Evolutionary conservation across 2,888 invertebrate genomes (phyloP).

Genomic region (Schizotus pectinicornis): DNA sequence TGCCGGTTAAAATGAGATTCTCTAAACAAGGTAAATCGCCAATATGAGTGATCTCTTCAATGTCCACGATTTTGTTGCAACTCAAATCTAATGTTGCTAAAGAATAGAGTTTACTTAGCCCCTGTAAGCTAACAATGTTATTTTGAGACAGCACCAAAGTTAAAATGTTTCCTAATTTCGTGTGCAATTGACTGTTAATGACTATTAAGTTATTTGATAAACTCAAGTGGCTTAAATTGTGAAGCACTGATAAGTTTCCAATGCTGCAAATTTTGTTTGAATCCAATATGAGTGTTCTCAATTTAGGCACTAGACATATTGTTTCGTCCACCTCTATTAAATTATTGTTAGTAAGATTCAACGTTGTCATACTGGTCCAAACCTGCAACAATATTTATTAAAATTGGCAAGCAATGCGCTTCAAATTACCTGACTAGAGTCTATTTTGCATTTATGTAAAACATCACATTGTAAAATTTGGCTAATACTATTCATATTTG

Average conservation of each 20-base stretch:
- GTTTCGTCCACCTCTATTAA: constrained; percentile 80
- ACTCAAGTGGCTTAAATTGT: constrained; percentile 77
- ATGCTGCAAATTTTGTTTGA: constrained; percentile 80
- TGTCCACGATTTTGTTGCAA: constrained; percentile 80
- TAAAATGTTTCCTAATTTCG: constrained; percentile 87
- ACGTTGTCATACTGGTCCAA: constrained; percentile 72
- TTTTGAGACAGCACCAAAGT: constrained; percentile 86
- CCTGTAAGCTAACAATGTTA: constrained; percentile 72
- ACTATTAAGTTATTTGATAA: constrained; percentile 80
- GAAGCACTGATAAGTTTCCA: constrained; percentile 78
- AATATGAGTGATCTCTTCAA: constrained; percentile 81
- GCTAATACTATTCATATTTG: constrained; percentile 71
- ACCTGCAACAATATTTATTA: constrained; percentile 59
- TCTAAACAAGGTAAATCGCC: constrained; percentile 86
- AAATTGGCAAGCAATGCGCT: constrained; percentile 5
- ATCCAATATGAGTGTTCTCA: constrained; percentile 75
- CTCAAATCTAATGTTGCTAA: constrained; percentile 85
- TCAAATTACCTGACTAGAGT: constrained; percentile 51
- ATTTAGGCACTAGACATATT: constrained; percentile 75
- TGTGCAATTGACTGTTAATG: constrained; percentile 78
- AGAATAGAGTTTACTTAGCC: constrained; percentile 84
- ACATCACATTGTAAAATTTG: constrained; percentile 86
- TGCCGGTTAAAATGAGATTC: constrained; percentile 84
- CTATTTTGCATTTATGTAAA: constrained; percentile 69
- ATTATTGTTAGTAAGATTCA: constrained; percentile 81